Evolutionary conservation across 2,888 invertebrate species (phyloP).

Genomic region (Nomada ferruginata): DNA sequence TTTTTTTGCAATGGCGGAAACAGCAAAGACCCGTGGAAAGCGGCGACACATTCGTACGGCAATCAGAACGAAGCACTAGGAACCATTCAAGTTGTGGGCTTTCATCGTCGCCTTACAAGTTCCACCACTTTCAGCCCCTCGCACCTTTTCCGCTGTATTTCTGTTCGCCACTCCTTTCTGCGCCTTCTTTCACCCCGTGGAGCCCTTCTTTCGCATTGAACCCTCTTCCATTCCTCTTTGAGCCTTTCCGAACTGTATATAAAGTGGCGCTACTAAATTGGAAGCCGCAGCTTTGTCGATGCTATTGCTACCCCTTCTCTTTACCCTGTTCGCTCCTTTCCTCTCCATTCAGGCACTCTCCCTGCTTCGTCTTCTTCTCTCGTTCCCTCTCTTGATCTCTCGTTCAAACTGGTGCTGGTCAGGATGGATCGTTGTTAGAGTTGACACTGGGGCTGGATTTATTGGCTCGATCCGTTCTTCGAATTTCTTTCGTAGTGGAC

Average conservation of each 20-base stretch:
- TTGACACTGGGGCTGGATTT: conserved; percentile 65
- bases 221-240: conserved; percentile 50
- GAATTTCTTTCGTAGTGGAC: conserved; percentile 10
- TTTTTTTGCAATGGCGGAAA: conserved; percentile 46
- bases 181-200: conserved; percentile 9
- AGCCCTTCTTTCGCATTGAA: conserved; percentile 29
- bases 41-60: conserved; percentile 68
- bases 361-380: not conserved
- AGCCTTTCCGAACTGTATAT: conserved; percentile 63
- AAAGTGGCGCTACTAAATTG: conserved; percentile 72
- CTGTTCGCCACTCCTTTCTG: conserved; percentile 30
- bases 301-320: conserved; percentile 60
- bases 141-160: conserved; percentile 24
- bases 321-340: conserved; percentile 39
- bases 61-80: conserved; percentile 65
- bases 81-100: conserved; percentile 70
- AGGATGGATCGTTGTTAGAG: conserved; percentile 61
- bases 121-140: conserved; percentile 43
- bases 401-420: conserved; percentile 25
- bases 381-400: not conserved
- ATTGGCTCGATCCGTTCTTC: conserved; percentile 52
- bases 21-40: conserved; percentile 67
- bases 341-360: conserved; percentile 32
- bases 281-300: conserved; percentile 72
- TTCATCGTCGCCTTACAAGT: conserved; percentile 67